These are phyloP conservation scores for Archivesica marissinica DNA, from an alignment of 1,140 invertebrate genomes.

Conservation along the genomic window DNA sequence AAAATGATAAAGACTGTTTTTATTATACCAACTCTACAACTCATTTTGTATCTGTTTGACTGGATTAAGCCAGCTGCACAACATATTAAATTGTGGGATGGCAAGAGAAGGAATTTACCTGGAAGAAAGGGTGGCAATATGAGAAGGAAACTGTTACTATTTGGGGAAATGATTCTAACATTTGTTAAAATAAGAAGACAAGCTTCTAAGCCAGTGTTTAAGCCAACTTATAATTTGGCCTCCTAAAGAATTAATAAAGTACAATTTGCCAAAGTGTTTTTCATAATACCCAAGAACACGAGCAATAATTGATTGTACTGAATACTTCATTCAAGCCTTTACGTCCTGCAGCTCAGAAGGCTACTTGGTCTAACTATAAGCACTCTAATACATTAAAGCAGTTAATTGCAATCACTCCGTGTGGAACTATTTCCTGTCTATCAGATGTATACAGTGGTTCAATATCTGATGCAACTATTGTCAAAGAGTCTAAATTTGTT, in stretches of 20 bases:
- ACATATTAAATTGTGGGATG: no score
- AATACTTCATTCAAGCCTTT: constrained; percentile 34
- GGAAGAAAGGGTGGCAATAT: no score
- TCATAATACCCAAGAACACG: constrained; percentile 1
- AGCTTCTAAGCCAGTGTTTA: constrained; percentile 29
- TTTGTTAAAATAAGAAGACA: no score
- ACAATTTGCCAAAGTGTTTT: not conserved
- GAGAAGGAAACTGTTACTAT: no score
- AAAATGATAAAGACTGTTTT: no score
- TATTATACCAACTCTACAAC: no score
- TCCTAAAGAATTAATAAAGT: not conserved
- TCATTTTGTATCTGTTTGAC: no score
- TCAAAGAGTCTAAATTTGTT: constrained; percentile 38
- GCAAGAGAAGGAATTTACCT: no score
- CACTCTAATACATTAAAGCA: constrained; percentile 29
- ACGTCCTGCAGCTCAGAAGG: constrained; percentile 8
- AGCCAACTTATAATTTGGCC: constrained; percentile 12
- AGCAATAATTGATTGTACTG: constrained; percentile 39
- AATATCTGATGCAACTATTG: constrained; percentile 33
- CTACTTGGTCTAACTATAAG: constrained; percentile 51
- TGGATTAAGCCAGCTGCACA: no score
- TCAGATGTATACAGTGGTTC: constrained; percentile 37
- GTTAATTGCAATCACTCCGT: constrained; percentile 1
- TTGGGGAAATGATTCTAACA: no score
- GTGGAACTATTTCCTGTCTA: constrained; percentile 7